Evolutionary conservation across 2,888 invertebrate species (phyloP).

Genomic region (Dascillus cervinus): DNA sequence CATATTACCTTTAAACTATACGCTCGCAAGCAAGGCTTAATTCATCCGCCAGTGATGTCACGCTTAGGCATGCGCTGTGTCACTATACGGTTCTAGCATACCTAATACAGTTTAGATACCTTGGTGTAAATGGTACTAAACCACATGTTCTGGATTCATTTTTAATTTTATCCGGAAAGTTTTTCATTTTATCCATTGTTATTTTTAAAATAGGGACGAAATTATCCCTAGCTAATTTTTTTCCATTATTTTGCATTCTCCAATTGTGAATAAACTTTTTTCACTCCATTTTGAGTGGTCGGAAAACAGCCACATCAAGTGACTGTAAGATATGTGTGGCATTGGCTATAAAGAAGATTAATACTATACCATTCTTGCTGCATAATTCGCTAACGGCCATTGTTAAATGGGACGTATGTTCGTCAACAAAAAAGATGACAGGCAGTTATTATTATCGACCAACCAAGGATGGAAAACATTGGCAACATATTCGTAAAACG

Average conservation of each 20-base stretch:
- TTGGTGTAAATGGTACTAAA: slow-evolving; percentile 19
- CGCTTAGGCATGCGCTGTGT: too few relatives aligned
- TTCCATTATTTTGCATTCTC: slow-evolving; percentile 20
- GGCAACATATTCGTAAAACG: slow-evolving; percentile 20
- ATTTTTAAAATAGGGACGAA: slow-evolving; percentile 24
- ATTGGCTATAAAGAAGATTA: slow-evolving; percentile 33
- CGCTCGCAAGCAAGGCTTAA: too few relatives aligned
- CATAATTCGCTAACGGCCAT: slow-evolving; percentile 35
- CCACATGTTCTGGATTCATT: slow-evolving; percentile 27
- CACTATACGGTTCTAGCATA: too few relatives aligned
- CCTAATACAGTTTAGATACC: too few relatives aligned
- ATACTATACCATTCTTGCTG: slow-evolving; percentile 29
- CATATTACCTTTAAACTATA: too few relatives aligned
- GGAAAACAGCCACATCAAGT: slow-evolving; percentile 34
- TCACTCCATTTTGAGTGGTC: slow-evolving; percentile 29
- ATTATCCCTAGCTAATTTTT: slow-evolving; percentile 22
- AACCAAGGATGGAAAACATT: slow-evolving; percentile 17
- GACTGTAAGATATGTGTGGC: slow-evolving; percentile 36
- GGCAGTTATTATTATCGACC: slow-evolving; percentile 24
- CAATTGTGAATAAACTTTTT: slow-evolving; percentile 21
- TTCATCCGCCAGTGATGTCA: too few relatives aligned
- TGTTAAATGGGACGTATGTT: slow-evolving; percentile 35
- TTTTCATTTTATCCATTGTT: slow-evolving; percentile 14
- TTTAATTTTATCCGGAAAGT: slow-evolving; percentile 8
- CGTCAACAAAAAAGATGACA: slow-evolving; percentile 37